These are phyloP conservation scores for Epirrhoe alternata DNA, from an alignment of 2,888 invertebrate genomes.

Conservation along the genomic window DNA sequence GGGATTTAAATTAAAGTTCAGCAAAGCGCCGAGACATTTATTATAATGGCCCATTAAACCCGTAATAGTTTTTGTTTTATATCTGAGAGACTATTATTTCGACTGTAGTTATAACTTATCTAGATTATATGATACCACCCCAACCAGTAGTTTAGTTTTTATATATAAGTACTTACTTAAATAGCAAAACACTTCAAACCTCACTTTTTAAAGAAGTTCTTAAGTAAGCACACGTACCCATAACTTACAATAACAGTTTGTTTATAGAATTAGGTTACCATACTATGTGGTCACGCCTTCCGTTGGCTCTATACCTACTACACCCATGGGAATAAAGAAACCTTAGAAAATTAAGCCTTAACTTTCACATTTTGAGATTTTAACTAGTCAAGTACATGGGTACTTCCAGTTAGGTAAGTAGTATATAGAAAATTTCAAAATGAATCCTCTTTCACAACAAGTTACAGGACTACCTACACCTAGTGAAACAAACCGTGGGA, in stretches of 20 bases:
- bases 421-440: no score
- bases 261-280: conserved; percentile 14
- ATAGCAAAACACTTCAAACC: no score
- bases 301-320: conserved; percentile 16
- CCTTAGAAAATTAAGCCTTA: not conserved
- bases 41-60: not conserved
- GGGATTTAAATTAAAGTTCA: conserved; percentile 15
- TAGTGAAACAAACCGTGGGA: not conserved
- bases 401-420: no score
- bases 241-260: no score
- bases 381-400: no score
- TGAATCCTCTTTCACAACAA: not conserved
- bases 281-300: conserved; percentile 7
- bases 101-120: not conserved
- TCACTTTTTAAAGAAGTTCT: no score
- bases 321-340: conserved; percentile 22
- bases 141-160: not conserved
- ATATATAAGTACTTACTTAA: no score
- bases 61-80: conserved; percentile 1
- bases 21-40: not conserved
- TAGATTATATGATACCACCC: no score
- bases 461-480: not conserved
- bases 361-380: no score
- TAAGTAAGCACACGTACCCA: no score
- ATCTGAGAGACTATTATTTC: not conserved